A percentile compares a stretch with the other conserved stretches of the same genome.
These are phyloP conservation scores for Sebastes diaconus DNA, from an alignment of 2,797 vertebrate genomes.

Conservation along the genomic window DNA sequence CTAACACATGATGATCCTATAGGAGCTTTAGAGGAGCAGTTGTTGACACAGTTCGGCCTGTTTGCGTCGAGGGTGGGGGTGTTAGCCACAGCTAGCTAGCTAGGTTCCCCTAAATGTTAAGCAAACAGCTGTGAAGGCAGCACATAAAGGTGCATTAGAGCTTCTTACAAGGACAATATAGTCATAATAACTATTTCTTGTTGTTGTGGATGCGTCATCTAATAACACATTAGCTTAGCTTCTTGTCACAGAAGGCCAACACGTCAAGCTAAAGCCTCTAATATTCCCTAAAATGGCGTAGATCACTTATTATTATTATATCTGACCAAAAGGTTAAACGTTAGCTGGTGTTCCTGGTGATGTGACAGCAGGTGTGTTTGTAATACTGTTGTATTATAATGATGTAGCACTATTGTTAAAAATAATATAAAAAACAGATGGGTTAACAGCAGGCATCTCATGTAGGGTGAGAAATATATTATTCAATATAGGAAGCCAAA, in stretches of 20 bases:
- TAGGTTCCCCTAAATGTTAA: conserved; percentile 5
- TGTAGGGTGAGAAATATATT: background rate
- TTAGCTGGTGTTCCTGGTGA: background rate
- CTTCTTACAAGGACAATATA: background rate
- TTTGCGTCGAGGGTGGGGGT: conserved; percentile 68
- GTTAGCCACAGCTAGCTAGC: conserved; percentile 50
- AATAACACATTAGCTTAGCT: background rate
- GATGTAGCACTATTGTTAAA: background rate
- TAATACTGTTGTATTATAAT: background rate
- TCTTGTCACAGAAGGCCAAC: conserved; percentile 39
- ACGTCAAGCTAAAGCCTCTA: conserved; percentile 34
- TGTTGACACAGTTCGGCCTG: conserved; percentile 62
- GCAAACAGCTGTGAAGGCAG: conserved; percentile 27
- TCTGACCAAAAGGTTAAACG: background rate
- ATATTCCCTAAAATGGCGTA: conserved; percentile 68
- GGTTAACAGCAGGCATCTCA: background rate
- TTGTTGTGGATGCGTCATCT: background rate
- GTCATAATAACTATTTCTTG: fast-evolving
- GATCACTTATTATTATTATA: conserved; percentile 17
- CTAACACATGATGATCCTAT: background rate
- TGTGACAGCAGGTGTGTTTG: background rate
- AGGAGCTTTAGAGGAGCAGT: background rate
- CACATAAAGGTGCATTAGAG: background rate
- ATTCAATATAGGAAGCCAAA: background rate
- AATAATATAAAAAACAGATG: background rate